Conservation (phyloP, 2,888 invertebrate genomes). For the Anoplius nigerrimus region DNA sequence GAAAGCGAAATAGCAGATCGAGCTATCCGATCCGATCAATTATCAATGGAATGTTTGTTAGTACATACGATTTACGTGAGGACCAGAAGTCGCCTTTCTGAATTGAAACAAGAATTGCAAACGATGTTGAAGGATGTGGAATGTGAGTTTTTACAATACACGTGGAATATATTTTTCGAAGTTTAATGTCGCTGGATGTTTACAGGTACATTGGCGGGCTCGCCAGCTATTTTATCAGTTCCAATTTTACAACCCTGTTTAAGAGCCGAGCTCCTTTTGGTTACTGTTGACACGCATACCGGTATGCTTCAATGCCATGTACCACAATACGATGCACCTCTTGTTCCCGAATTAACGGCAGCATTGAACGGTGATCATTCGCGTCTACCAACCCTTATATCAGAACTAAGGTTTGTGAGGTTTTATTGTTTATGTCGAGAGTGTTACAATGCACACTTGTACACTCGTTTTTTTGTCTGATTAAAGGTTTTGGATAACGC, state of each 20-base stretch:
- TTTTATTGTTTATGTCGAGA: not conserved
- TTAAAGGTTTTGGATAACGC: slow-evolving; percentile 91
- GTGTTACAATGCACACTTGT: not conserved
- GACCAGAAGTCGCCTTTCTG: slow-evolving; percentile 88
- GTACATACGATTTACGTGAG: slow-evolving; percentile 97
- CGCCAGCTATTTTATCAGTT: slow-evolving; percentile 94
- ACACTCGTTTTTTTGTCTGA: not conserved
- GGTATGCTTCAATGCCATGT: slow-evolving; percentile 94
- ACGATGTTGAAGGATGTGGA: slow-evolving; percentile 84
- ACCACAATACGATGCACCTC: slow-evolving; percentile 89
- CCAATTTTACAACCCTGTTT: slow-evolving; percentile 93
- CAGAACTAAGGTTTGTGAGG: slow-evolving; percentile 79
- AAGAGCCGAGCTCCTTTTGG: slow-evolving; percentile 92
- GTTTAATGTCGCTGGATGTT: slow-evolving; percentile 39
- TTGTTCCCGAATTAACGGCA: slow-evolving; percentile 87
- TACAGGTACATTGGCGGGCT: slow-evolving; percentile 89
- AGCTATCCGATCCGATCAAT: slow-evolving; percentile 90
- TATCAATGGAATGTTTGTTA: slow-evolving; percentile 96
- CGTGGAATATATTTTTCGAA: not conserved
- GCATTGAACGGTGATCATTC: slow-evolving; percentile 86
- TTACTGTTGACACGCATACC: slow-evolving; percentile 95
- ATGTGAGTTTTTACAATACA: slow-evolving; percentile 76
- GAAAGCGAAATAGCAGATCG: slow-evolving; percentile 84
- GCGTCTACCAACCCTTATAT: slow-evolving; percentile 81
- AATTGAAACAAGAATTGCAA: slow-evolving; percentile 87